Conservation (phyloP, 2,888 invertebrate genomes). For the Pegoplata infirma region DNA sequence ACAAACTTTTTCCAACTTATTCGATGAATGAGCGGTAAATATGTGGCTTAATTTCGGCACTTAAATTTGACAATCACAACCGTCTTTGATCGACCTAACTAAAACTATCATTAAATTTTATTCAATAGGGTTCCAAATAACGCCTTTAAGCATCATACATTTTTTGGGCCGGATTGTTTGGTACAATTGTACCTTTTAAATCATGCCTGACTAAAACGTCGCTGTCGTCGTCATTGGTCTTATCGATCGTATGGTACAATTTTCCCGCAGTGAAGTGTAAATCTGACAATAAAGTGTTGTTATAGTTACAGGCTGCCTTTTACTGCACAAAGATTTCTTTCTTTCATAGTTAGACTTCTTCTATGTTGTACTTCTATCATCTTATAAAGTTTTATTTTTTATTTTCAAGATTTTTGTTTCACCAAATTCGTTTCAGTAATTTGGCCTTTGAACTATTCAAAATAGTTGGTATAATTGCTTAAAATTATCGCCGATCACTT, state of each 20-base stretch:
- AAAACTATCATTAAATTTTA: no score
- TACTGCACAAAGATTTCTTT: not conserved
- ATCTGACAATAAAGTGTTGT: constrained; percentile 63
- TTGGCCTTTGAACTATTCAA: constrained; percentile 63
- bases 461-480: constrained; percentile 62
- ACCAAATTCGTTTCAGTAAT: constrained; percentile 58
- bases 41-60: no score
- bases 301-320: constrained; percentile 54
- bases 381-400: not conserved
- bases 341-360: not conserved
- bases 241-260: constrained; percentile 59
- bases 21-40: no score
- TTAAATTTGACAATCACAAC: no score
- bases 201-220: no score
- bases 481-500: constrained; percentile 57
- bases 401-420: constrained; percentile 1
- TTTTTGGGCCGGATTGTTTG: no score
- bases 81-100: no score
- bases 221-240: constrained; percentile 33
- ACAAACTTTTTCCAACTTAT: no score
- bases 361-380: constrained; percentile 15
- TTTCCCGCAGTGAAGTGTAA: constrained; percentile 62
- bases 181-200: no score
- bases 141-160: no score
- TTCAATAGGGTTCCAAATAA: no score